phyloP scores from a whole-genome alignment of 2,888 invertebrate species.

The Drosophila barbarae region DNA sequence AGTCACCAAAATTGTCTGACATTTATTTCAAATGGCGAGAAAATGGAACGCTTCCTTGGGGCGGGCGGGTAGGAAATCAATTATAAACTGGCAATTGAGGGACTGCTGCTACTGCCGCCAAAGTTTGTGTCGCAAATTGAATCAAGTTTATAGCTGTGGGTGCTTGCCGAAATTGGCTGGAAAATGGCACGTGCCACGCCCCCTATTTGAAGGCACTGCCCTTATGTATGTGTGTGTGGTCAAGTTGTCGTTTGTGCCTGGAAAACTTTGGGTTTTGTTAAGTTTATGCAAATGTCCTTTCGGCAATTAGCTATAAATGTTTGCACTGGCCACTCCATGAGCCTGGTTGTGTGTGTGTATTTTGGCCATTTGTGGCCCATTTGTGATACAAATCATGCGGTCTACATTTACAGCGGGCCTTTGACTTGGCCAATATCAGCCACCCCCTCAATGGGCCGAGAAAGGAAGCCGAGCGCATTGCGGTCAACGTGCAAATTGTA shows the following conservation, averaged over 20 bases:
- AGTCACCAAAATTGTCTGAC: conserved; percentile 16
- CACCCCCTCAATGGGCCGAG: conserved; percentile 8
- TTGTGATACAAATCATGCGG: conserved; percentile 72
- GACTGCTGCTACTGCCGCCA: conserved; percentile 14
- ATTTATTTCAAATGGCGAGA: conserved; percentile 23
- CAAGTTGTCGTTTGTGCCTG: conserved; percentile 60
- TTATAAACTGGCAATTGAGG: conserved; percentile 56
- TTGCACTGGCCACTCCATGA: conserved; percentile 49
- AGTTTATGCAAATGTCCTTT: conserved; percentile 72
- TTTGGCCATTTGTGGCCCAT: conserved; percentile 64
- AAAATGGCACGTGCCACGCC: conserved; percentile 38
- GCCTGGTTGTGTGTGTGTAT: conserved; percentile 10
- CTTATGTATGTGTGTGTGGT: conserved; percentile 32
- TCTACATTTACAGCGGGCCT: conserved; percentile 67
- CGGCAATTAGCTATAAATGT: conserved; percentile 71
- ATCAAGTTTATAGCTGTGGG: conserved; percentile 49
- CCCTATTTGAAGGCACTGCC: conserved; percentile 16
- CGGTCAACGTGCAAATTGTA: conserved; percentile 65
- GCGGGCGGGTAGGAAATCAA: conserved; percentile 33
- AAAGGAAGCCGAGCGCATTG: conserved; percentile 43
- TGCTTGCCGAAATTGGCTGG: conserved; percentile 33
- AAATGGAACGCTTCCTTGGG: conserved; percentile 5
- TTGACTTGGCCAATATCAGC: conserved; percentile 45
- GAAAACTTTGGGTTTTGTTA: conserved; percentile 65
- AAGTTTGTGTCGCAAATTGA: conserved; percentile 48